Base-by-base conservation (phyloP, 2,113 vertebrate species). In the Amphiprion ocellaris region DNA sequence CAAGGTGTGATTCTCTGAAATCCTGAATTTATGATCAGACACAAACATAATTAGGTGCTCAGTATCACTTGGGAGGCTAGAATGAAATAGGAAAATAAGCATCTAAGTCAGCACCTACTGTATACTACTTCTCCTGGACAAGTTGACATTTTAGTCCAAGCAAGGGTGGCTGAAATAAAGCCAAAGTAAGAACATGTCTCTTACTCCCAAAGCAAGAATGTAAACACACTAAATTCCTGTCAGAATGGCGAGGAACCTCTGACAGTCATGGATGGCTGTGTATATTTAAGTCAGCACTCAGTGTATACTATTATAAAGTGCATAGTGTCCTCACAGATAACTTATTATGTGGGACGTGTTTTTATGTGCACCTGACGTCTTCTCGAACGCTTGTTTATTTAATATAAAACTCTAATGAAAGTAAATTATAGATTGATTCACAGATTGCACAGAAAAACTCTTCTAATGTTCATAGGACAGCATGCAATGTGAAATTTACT, bases 171-270 rank as follows among this genome's bases (percentile, higher is more conserved):
- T 91, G 87, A 90, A 87, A 86, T 79, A 79, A 86, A 87, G 73
- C 81, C 88, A 91, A 89, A 91, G 89, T 66, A 80, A 88, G 87
- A 89, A 87, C 86, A 90, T 87, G 86, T 89, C 87, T 92, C 77
- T 77, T 79, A 88, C 93, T 94, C 94, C 93, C 91, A 86, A 90
- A 84, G 85, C 72, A 94, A 93, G 94, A 95, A 95, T 95, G 94
- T 95, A 95, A 95, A 95, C 94, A 94, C 69, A 88, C 74, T 83
- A 91, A 93, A 93, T 94, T 92, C 91, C 88, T 90, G 91, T 87
- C 88, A 90, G 82, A 93, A 83, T 90, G 82, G 90, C 77, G 74
- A 86, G 73, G 84, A 91, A 75, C 77, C 85, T 77, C 86, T 87
- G 92, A 93, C 91, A 93, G 90, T 88, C 91, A 85, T 83, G 80